These are phyloP conservation scores for Argyrosomus regius DNA, from an alignment of 2,797 vertebrate species.

Conservation along the genomic window DNA sequence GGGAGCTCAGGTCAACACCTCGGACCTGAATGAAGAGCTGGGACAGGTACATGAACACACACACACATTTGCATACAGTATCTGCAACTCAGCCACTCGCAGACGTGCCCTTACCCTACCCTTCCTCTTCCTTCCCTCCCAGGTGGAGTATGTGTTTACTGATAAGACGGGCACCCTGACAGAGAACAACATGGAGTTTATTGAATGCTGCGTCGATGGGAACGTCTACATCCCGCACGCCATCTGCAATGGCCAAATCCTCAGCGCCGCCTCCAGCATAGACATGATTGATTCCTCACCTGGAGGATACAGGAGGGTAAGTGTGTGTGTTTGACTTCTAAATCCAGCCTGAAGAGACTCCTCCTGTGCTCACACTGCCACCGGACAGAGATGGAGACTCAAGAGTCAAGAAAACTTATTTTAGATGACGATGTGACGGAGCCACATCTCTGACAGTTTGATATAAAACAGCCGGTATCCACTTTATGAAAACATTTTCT, in stretches of 20 bases:
- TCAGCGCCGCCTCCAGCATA: slow-evolving; percentile 90
- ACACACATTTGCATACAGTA: background rate
- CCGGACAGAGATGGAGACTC: background rate
- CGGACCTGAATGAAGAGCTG: slow-evolving; percentile 97
- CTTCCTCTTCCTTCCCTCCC: slow-evolving; percentile 15
- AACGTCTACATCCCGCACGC: slow-evolving; percentile 94
- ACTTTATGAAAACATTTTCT: slow-evolving; percentile 28
- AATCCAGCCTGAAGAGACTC: slow-evolving; percentile 29
- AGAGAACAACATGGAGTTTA: slow-evolving; percentile 99
- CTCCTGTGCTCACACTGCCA: slow-evolving; percentile 11
- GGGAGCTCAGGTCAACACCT: slow-evolving; percentile 97
- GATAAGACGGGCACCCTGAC: slow-evolving; percentile 99
- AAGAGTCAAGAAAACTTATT: slow-evolving; percentile 1
- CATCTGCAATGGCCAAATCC: slow-evolving; percentile 96
- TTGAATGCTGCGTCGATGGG: slow-evolving; percentile 97
- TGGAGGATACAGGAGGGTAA: slow-evolving; percentile 89
- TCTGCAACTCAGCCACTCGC: background rate
- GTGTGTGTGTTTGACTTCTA: slow-evolving; percentile 42
- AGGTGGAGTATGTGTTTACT: slow-evolving; percentile 99
- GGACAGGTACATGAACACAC: slow-evolving; percentile 88
- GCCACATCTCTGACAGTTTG: slow-evolving; percentile 30
- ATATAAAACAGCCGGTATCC: background rate
- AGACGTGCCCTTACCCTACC: background rate
- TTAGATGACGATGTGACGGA: slow-evolving; percentile 14
- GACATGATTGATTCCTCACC: slow-evolving; percentile 99